Percentiles rank a stretch among this genome's conserved stretches.
Evolutionary conservation across 37 sponge, comb jelly and placozoan genomes (phyloP).

Genomic region (Beroe ovata): DNA sequence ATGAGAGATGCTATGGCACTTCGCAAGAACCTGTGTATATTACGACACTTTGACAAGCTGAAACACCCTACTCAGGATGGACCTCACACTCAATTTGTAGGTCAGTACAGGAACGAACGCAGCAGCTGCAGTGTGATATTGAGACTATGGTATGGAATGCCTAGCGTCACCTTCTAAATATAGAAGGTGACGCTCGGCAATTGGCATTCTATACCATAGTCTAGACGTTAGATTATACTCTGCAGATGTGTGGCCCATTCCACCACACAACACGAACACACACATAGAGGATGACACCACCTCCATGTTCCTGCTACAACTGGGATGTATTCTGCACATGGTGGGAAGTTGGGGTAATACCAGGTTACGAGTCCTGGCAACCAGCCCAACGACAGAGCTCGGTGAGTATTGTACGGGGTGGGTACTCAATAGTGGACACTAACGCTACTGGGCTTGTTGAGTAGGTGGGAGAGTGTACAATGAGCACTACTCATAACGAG

Average conservation of each 20-base stretch:
- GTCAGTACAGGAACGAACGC: not conserved
- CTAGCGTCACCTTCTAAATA: no score
- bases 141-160: no score
- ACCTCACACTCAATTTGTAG: not conserved
- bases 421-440: no score
- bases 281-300: slow-evolving; percentile 83
- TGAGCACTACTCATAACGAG: no score
- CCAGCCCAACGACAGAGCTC: no score
- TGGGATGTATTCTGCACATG: slow-evolving; percentile 93
- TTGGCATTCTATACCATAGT: no score
- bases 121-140: no score
- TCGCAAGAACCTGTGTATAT: slow-evolving; percentile 90
- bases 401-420: no score
- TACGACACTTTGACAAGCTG: slow-evolving; percentile 78
- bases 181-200: no score
- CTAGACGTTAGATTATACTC: no score
- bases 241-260: slow-evolving; percentile 48
- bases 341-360: slow-evolving; percentile 79
- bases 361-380: slow-evolving; percentile 75
- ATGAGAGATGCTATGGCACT: slow-evolving; percentile 80
- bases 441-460: no score
- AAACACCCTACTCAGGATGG: not conserved
- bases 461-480: no score
- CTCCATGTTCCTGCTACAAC: slow-evolving; percentile 82
- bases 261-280: not conserved